These are phyloP conservation scores for Cyprichromis sp. DNA, from an alignment of 2,113 vertebrate species.

Conservation along the genomic window DNA sequence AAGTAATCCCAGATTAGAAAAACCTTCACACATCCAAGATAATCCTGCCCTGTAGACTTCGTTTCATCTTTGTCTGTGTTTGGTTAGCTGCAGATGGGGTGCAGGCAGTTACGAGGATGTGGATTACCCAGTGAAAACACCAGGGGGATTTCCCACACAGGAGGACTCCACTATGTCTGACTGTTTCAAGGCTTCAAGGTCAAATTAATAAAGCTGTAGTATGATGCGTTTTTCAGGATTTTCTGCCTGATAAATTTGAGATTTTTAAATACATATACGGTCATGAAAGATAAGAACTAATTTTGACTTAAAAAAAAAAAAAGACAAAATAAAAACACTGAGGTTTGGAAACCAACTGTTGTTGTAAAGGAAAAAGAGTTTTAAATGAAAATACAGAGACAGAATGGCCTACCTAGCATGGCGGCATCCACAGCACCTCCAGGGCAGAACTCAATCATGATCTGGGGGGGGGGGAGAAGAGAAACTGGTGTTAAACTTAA, in stretches of 20 bases:
- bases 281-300: not conserved
- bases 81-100: conserved; percentile 42
- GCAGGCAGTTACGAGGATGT: conserved; percentile 7
- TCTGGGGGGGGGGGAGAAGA: conserved; percentile 59
- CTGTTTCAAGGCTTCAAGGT: not conserved
- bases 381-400: not conserved
- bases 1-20: conserved; percentile 30
- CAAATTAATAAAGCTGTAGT: not conserved
- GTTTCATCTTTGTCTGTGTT: conserved; percentile 41
- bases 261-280: not conserved
- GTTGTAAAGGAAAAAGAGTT: not conserved
- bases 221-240: not conserved
- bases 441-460: conserved; percentile 96
- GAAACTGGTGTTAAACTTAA: not conserved
- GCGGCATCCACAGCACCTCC: conserved; percentile 86
- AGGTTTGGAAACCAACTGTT: not conserved
- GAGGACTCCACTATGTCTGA: not conserved
- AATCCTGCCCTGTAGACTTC: conserved; percentile 8
- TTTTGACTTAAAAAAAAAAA: not conserved
- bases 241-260: not conserved
- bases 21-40: not conserved
- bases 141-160: conserved; percentile 49
- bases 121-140: conserved; percentile 60
- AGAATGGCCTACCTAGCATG: conserved; percentile 76
- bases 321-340: not conserved